Evolutionary conservation across 2,888 invertebrate genomes (phyloP).

Genomic region (Stomorhina lunata): DNA sequence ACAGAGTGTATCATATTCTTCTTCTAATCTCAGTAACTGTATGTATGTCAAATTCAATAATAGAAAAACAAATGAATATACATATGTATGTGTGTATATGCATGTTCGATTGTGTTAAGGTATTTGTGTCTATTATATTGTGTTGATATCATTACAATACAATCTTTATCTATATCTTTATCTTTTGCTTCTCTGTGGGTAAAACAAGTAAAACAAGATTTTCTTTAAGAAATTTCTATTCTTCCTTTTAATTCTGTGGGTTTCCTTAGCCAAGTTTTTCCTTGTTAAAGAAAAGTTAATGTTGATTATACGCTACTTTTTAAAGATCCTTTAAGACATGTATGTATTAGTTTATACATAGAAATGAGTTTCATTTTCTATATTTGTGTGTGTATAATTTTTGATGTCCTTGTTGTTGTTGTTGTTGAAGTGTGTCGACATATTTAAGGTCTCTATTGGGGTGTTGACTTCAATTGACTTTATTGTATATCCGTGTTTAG

Average conservation of each 20-base stretch:
- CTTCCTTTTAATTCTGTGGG: not conserved
- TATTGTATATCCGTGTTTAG: constrained; percentile 7
- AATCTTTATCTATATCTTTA: constrained; percentile 54
- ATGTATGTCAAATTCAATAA: constrained; percentile 32
- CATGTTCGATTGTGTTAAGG: not conserved
- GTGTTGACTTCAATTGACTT: constrained; percentile 65
- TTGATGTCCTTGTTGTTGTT: not conserved
- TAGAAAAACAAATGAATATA: not conserved
- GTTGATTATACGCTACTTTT: constrained; percentile 15
- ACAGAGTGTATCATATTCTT: no score
- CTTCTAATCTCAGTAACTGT: not conserved
- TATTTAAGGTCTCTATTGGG: constrained; percentile 53
- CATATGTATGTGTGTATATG: not conserved
- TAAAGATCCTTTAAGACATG: no score
- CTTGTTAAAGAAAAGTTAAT: not conserved
- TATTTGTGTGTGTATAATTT: not conserved
- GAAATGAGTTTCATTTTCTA: not conserved
- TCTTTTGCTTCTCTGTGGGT: constrained; percentile 7
- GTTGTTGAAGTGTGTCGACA: constrained; percentile 7
- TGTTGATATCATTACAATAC: constrained; percentile 50
- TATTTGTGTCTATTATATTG: constrained; percentile 32
- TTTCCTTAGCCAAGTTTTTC: constrained; percentile 1
- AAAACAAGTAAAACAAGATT: not conserved
- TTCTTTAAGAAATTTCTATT: constrained; percentile 28
- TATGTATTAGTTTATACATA: not conserved